These are phyloP conservation scores for Rhombomys opimus DNA, from an alignment of 2,113 vertebrate genomes.

Conservation along the genomic window DNA sequence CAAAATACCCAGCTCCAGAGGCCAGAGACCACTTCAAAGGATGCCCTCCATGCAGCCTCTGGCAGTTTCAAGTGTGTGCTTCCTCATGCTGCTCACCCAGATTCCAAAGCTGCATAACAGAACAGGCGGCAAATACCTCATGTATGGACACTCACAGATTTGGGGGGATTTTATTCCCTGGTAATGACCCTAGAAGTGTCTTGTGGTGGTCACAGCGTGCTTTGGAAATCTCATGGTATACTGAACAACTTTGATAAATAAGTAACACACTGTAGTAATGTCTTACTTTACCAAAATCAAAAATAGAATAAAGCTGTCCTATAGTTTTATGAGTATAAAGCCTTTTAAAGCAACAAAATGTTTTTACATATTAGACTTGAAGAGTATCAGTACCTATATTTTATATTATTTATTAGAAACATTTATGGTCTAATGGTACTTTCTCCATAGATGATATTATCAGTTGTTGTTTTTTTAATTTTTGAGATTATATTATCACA, in stretches of 20 bases:
- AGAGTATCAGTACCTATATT: not conserved
- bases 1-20: not conserved
- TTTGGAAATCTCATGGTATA: not conserved
- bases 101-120: not conserved
- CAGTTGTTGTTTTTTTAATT: not conserved
- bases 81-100: not conserved
- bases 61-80: conserved; percentile 23
- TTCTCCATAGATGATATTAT: not conserved
- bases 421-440: not conserved
- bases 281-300: not conserved
- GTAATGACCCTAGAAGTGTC: not conserved
- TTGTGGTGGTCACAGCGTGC: not conserved
- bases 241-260: not conserved
- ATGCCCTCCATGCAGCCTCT: not conserved
- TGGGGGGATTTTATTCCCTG: not conserved
- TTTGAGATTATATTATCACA: not conserved
- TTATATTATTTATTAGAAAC: not conserved
- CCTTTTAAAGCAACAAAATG: not conserved
- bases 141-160: not conserved
- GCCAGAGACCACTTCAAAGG: not conserved
- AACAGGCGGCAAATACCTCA: not conserved
- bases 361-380: not conserved
- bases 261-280: not conserved
- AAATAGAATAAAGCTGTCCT: not conserved
- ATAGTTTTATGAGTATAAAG: not conserved